Conservation (phyloP, 2,888 invertebrate genomes). For the Conistra vaccinii region DNA sequence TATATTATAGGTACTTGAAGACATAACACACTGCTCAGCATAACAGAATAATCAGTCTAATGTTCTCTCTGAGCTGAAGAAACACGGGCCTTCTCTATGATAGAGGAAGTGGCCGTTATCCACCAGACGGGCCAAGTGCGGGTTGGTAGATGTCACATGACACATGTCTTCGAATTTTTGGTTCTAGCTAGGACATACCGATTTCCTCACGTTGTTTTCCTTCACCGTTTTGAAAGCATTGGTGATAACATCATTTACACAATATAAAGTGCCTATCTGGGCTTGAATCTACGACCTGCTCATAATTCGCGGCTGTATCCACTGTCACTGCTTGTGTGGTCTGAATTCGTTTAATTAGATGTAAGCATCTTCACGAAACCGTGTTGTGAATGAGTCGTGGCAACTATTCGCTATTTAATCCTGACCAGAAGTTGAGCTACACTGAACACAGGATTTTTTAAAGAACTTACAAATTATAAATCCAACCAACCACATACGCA, state of each 20-base stretch:
- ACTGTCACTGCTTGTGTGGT: not conserved
- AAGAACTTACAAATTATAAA: conserved; percentile 48
- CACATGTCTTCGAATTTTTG: no score
- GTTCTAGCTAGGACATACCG: no score
- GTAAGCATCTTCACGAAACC: not conserved
- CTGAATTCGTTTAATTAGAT: not conserved
- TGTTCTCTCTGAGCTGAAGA: no score
- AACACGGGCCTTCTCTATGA: not conserved
- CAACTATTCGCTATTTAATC: not conserved
- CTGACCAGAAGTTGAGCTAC: no score
- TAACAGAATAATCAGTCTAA: no score
- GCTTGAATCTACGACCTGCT: no score
- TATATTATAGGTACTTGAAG: not conserved
- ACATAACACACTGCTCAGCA: not conserved
- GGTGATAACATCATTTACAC: no score
- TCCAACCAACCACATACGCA: conserved; percentile 27
- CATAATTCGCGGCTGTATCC: no score
- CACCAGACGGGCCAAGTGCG: no score
- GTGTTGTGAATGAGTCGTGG: not conserved
- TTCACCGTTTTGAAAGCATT: not conserved
- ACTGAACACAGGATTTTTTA: not conserved
- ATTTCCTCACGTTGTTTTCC: not conserved
- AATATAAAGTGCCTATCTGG: no score
- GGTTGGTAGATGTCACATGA: no score
- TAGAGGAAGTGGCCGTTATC: not conserved